Conservation (phyloP, 2,888 invertebrate genomes). For the Spodoptera exigua region DNA sequence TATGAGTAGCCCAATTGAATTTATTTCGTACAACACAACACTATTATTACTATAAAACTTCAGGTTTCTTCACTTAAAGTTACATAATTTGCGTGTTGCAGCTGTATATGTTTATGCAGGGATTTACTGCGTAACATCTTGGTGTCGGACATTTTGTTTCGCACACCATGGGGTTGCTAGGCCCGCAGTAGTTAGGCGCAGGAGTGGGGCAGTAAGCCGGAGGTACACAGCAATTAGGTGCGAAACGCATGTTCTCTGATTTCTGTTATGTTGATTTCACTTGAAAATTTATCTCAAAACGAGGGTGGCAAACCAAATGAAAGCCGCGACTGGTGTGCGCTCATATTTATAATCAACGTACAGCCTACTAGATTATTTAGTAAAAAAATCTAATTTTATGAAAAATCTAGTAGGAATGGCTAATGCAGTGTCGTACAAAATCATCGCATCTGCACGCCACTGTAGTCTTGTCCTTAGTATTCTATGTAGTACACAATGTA, state of each 20-base stretch:
- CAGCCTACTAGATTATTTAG: slow-evolving; percentile 56
- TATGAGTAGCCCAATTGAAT: slow-evolving; percentile 20
- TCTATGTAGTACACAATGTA: neutral
- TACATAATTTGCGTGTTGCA: slow-evolving; percentile 84
- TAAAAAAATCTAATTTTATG: slow-evolving; percentile 44
- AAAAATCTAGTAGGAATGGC: slow-evolving; percentile 47
- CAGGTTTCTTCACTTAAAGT: slow-evolving; percentile 44
- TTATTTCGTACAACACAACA: slow-evolving; percentile 44
- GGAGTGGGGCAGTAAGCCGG: slow-evolving; percentile 9
- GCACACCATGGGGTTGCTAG: slow-evolving; percentile 60
- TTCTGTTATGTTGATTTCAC: slow-evolving; percentile 47
- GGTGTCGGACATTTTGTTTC: slow-evolving; percentile 63
- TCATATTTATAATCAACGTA: slow-evolving; percentile 62
- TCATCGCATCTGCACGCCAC: no score
- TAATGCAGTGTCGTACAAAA: neutral
- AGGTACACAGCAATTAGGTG: slow-evolving; percentile 26
- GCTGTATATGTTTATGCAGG: slow-evolving; percentile 85
- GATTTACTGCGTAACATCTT: slow-evolving; percentile 72
- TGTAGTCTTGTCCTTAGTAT: no score
- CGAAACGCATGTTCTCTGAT: slow-evolving; percentile 45
- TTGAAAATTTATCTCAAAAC: slow-evolving; percentile 30
- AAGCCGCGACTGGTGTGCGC: slow-evolving; percentile 12
- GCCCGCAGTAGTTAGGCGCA: slow-evolving; percentile 44
- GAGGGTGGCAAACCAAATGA: slow-evolving; percentile 52
- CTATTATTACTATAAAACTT: slow-evolving; percentile 32